A percentile compares a stretch with the other conserved stretches of the same genome.
Conservation (phyloP, 2,888 invertebrate genomes). For the Andrena trimmerana region DNA sequence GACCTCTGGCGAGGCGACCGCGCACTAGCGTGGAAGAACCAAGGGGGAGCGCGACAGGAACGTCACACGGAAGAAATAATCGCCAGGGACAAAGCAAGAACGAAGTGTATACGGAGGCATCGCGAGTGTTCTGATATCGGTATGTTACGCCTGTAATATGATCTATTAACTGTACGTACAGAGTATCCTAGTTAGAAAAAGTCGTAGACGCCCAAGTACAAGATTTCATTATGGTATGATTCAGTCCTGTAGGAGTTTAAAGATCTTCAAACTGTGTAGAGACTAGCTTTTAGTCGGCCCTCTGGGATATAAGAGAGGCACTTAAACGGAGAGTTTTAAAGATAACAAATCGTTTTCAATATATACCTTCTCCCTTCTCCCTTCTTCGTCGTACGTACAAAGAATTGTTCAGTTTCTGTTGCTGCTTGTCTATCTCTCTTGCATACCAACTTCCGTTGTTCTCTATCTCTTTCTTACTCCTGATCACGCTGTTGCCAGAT, state of each 20-base stretch:
- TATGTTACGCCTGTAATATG: constrained; percentile 40
- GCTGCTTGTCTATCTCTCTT: constrained; percentile 60
- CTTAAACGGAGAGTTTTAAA: neutral
- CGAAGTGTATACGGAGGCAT: constrained; percentile 40
- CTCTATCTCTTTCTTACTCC: constrained; percentile 51
- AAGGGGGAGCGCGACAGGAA: constrained; percentile 3
- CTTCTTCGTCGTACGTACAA: constrained; percentile 66
- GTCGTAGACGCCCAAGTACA: too few species aligned
- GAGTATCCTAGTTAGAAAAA: too few species aligned
- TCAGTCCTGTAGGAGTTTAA: neutral
- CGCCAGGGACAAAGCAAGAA: constrained; percentile 29
- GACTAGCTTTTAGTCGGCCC: neutral
- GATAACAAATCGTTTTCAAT: neutral
- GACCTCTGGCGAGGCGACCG: neutral
- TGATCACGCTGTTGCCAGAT: constrained; percentile 67
- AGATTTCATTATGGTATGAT: neutral
- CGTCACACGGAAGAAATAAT: constrained; percentile 17
- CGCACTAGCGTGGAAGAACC: neutral
- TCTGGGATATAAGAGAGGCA: too few species aligned
- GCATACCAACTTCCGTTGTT: constrained; percentile 64
- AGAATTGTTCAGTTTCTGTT: constrained; percentile 60
- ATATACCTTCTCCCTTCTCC: constrained; percentile 7
- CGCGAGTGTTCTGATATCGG: constrained; percentile 37
- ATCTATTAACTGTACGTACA: constrained; percentile 14
- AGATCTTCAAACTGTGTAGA: neutral